Percentiles rank a stretch among this genome's conserved stretches.
These are phyloP conservation scores for Istiophorus platypterus DNA, from an alignment of 2,113 vertebrate species.

Conservation along the genomic window DNA sequence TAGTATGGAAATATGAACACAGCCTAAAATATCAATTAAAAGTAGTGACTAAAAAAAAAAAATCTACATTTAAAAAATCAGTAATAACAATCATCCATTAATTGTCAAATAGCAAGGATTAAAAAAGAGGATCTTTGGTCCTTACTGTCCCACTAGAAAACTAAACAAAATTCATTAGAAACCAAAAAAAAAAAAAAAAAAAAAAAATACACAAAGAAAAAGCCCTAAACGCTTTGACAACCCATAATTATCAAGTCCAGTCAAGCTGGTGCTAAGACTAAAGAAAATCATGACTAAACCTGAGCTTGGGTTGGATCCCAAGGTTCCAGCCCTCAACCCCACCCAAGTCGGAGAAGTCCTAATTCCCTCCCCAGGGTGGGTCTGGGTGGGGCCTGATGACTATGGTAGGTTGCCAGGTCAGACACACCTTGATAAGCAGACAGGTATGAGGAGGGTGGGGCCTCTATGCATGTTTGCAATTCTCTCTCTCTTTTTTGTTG, in stretches of 20 bases:
- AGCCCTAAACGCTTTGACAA: neutral
- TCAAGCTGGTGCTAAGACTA: neutral
- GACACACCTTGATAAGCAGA: conserved; percentile 63
- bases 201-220: neutral
- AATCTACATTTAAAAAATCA: neutral
- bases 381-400: conserved; percentile 45
- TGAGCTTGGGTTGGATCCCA: neutral
- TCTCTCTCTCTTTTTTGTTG: conserved; percentile 10
- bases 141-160: no score
- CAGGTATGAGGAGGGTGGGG: conserved; percentile 51
- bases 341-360: neutral
- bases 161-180: neutral
- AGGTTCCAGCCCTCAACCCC: neutral
- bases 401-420: conserved; percentile 45
- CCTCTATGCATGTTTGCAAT: conserved; percentile 3
- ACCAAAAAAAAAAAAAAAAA: neutral
- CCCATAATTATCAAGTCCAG: neutral
- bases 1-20: neutral
- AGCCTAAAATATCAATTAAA: neutral
- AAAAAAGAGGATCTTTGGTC: neutral
- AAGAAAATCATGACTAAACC: conserved; percentile 17
- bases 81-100: neutral
- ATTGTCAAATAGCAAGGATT: neutral
- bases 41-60: neutral
- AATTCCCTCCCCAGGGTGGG: conserved; percentile 54